phyloP scores from a whole-genome alignment of 2,888 invertebrate species.

The Eustalomyia histrio region DNA sequence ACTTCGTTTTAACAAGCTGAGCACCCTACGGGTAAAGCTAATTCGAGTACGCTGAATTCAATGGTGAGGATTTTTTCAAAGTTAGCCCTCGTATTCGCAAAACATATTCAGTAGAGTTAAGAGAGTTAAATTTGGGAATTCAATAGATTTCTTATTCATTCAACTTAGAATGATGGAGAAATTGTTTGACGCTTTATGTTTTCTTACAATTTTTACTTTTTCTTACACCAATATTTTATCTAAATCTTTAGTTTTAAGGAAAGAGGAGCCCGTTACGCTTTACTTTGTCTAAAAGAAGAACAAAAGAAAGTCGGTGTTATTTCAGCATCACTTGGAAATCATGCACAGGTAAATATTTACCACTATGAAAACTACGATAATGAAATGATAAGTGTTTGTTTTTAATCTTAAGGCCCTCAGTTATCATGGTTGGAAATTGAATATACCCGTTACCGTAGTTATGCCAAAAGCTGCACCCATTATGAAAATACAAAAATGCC shows the following conservation, averaged over 20 bases:
- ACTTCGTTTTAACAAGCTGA: no score
- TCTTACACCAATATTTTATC: background rate
- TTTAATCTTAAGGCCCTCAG: slow-evolving; percentile 80
- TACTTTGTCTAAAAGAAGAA: slow-evolving; percentile 87
- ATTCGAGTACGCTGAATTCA: no score
- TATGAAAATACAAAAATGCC: slow-evolving; percentile 96
- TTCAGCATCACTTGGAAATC: slow-evolving; percentile 96
- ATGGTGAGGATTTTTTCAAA: no score
- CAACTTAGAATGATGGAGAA: no score
- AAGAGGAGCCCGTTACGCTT: slow-evolving; percentile 92
- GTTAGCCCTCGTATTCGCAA: no score
- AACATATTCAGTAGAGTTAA: no score
- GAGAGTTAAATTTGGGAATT: no score
- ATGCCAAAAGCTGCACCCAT: slow-evolving; percentile 97
- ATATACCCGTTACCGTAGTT: slow-evolving; percentile 90
- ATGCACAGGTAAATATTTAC: slow-evolving; percentile 83
- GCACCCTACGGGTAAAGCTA: no score
- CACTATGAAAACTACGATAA: no score
- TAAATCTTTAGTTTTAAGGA: slow-evolving; percentile 89
- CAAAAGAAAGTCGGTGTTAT: slow-evolving; percentile 90
- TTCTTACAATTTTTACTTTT: background rate
- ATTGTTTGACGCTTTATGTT: no score
- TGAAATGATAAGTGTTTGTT: background rate
- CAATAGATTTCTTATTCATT: no score
- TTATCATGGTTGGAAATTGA: slow-evolving; percentile 87